Percentiles rank a stretch among this genome's conserved stretches.
Evolutionary conservation across 2,888 invertebrate genomes (phyloP).

Genomic region (Proisotoma minuta): DNA sequence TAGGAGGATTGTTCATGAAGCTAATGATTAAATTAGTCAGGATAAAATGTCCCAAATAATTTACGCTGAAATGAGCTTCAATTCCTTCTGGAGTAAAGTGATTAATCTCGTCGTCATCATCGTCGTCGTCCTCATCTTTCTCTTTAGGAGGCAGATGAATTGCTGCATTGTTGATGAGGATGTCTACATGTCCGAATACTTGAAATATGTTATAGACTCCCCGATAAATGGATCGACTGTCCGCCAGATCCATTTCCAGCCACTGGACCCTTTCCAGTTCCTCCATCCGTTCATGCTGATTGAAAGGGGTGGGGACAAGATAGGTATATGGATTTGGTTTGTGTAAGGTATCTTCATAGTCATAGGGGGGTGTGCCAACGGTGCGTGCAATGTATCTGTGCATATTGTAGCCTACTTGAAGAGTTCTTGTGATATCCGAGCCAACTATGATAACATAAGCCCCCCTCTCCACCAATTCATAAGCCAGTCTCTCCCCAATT

Average conservation of each 20-base stretch:
- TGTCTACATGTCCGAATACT: not conserved
- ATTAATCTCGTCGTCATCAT: too few species aligned
- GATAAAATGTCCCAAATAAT: conserved; percentile 11
- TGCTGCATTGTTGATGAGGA: conserved; percentile 7
- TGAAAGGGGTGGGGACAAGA: too few species aligned
- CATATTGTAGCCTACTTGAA: not conserved
- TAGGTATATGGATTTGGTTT: too few species aligned
- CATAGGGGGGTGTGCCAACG: not conserved
- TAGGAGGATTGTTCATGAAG: not conserved
- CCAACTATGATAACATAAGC: not conserved
- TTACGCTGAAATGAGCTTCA: conserved; percentile 5
- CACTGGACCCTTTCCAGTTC: too few species aligned
- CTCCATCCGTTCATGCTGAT: too few species aligned
- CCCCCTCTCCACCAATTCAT: conserved; percentile 6
- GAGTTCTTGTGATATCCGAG: not conserved
- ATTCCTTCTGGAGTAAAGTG: not conserved
- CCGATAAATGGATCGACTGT: not conserved
- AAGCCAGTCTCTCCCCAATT: not conserved
- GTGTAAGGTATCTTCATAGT: not conserved
- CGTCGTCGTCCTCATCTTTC: not conserved
- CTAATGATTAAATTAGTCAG: conserved; percentile 6
- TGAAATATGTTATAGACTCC: not conserved
- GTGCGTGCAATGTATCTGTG: not conserved
- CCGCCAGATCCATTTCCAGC: not conserved
- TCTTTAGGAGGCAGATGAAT: not conserved